These are phyloP conservation scores for Botia kubotai DNA, from an alignment of 2,797 vertebrate species.

Conservation along the genomic window DNA sequence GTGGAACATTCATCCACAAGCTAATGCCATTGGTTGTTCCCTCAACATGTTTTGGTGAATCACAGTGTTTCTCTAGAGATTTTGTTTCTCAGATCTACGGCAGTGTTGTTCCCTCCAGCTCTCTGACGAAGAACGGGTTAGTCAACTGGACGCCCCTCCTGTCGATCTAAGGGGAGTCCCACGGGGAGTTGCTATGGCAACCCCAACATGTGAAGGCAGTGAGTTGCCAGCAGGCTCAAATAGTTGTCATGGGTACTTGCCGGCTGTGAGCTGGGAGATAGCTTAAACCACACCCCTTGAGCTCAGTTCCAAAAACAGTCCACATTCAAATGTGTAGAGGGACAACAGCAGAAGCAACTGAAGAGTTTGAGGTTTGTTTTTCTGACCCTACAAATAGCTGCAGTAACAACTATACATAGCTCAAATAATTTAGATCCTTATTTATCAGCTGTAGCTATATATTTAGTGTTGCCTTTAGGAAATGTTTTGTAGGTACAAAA, in stretches of 20 bases:
- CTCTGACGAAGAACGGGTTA: conserved; percentile 80
- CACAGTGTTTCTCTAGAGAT: conserved; percentile 67
- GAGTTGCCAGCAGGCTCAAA: conserved; percentile 81
- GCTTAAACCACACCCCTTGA: conserved; percentile 70
- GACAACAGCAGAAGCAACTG: conserved; percentile 10
- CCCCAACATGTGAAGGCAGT: conserved; percentile 80
- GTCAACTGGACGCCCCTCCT: conserved; percentile 83
- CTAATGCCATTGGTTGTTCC: conserved; percentile 40
- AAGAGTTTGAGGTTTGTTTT: not conserved
- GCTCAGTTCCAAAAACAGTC: conserved; percentile 55
- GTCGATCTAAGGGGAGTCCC: conserved; percentile 80
- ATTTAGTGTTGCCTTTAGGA: not conserved
- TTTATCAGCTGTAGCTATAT: not conserved
- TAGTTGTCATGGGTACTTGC: conserved; percentile 81
- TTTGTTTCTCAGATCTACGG: conserved; percentile 55
- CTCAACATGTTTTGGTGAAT: conserved; percentile 65
- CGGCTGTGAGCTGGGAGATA: conserved; percentile 56
- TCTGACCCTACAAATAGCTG: not conserved
- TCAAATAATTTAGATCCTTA: not conserved
- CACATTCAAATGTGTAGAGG: conserved; percentile 27
- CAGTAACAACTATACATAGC: not conserved
- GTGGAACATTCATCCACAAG: not conserved
- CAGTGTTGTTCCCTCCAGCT: conserved; percentile 62
- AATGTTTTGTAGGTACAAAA: not conserved
- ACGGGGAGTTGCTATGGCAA: conserved; percentile 83